phyloP scores from a whole-genome alignment of 2,113 vertebrate genomes.

The Nerophis ophidion region DNA sequence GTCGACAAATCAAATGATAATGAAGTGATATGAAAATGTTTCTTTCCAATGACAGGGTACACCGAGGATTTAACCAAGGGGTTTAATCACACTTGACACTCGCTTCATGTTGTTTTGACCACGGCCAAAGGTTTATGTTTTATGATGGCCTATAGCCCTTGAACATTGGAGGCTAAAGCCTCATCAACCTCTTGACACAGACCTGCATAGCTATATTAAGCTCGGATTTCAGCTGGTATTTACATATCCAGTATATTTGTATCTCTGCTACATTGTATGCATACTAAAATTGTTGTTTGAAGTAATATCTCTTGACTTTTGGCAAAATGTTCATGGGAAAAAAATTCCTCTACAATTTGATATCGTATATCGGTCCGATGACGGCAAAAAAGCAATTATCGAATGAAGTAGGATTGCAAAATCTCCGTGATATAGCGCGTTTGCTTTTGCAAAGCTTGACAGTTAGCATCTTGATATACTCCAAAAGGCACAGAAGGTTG shows the following conservation, averaged over 20 bases:
- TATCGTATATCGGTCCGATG: no score
- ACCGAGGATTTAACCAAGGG: slow-evolving; percentile 31
- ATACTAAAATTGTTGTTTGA: background rate
- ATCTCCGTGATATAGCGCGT: no score
- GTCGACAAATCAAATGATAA: slow-evolving; percentile 50
- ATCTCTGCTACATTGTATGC: background rate
- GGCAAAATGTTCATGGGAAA: no score
- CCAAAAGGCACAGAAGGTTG: no score
- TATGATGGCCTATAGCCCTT: slow-evolving; percentile 26
- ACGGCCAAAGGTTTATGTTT: slow-evolving; percentile 37
- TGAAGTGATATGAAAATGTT: slow-evolving; percentile 51
- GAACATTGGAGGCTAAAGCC: slow-evolving; percentile 16
- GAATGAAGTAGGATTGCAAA: no score
- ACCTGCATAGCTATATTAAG: slow-evolving; percentile 7
- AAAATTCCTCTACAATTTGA: no score
- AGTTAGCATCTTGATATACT: no score
- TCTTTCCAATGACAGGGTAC: slow-evolving; percentile 36
- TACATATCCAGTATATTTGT: background rate
- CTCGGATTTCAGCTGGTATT: slow-evolving; percentile 3
- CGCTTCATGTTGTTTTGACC: slow-evolving; percentile 30
- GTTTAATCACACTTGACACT: slow-evolving; percentile 38
- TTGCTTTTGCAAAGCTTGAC: no score
- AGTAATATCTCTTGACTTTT: no score
- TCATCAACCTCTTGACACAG: slow-evolving; percentile 11
- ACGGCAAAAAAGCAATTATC: no score